Evolutionary conservation across 2,113 vertebrate species (phyloP).

Genomic region (Limnothrissa miodon): DNA sequence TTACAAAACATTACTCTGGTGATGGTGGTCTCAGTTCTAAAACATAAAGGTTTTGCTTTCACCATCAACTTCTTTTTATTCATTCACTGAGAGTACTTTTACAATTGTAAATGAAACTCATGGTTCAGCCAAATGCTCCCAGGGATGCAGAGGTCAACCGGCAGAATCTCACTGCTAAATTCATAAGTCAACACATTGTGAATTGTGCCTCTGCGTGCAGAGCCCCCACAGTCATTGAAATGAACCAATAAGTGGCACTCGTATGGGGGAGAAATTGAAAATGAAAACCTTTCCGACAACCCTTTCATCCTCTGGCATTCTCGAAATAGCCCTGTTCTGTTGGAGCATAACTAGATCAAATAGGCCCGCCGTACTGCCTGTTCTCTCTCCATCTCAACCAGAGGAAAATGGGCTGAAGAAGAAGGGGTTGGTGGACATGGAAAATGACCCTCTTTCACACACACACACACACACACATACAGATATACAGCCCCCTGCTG

Average conservation of each 20-base stretch:
- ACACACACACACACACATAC: slow-evolving; percentile 1
- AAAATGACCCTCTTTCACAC: not conserved
- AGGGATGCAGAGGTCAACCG: not conserved
- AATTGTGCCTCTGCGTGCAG: not conserved
- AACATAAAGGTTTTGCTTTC: not conserved
- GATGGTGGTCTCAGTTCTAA: not conserved
- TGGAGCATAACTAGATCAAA: not conserved
- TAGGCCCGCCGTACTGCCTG: not conserved
- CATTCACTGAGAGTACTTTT: not conserved
- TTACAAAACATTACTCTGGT: not conserved
- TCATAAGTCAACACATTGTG: not conserved
- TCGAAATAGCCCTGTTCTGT: not conserved
- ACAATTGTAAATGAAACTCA: not conserved
- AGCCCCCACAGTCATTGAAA: not conserved
- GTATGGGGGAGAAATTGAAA: not conserved
- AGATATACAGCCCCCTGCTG: not conserved
- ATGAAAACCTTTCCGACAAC: not conserved
- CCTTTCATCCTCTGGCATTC: not conserved
- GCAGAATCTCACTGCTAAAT: not conserved
- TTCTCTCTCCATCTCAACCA: not conserved
- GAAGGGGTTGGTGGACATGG: not conserved
- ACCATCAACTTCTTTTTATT: not conserved
- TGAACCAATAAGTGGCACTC: not conserved
- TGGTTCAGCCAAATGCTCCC: not conserved
- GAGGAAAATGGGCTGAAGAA: not conserved